Percentiles rank a stretch among this genome's conserved stretches.
Conservation (phyloP, 2,797 vertebrate species). For the Chaenodraco wilsoni region DNA sequence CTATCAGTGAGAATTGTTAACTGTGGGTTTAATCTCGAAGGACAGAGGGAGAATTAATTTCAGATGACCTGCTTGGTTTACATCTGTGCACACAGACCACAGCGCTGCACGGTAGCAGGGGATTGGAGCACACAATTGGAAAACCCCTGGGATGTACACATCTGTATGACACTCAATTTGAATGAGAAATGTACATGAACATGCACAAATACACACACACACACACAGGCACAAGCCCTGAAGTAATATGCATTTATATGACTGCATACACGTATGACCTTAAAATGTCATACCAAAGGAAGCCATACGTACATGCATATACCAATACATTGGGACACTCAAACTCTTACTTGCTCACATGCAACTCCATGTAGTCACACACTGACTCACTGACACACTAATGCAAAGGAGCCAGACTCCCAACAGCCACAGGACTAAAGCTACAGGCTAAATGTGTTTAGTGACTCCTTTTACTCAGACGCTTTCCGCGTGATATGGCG, state of each 20-base stretch:
- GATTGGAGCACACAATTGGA: conserved; percentile 28
- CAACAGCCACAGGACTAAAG: conserved; percentile 57
- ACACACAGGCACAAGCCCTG: background rate
- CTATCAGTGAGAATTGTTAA: conserved; percentile 46
- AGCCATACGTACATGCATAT: background rate
- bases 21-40: conserved; percentile 52
- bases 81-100: conserved; percentile 51
- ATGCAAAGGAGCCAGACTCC: conserved; percentile 37
- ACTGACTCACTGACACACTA: conserved; percentile 52
- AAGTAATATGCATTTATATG: conserved; percentile 47
- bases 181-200: conserved; percentile 39
- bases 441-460: conserved; percentile 73
- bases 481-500: conserved; percentile 73
- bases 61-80: conserved; percentile 75
- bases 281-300: conserved; percentile 33
- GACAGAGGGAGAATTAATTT: conserved; percentile 67
- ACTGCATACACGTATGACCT: conserved; percentile 11
- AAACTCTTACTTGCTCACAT: conserved; percentile 17
- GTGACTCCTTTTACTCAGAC: conserved; percentile 69
- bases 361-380: conserved; percentile 25
- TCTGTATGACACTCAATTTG: conserved; percentile 56
- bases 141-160: conserved; percentile 51
- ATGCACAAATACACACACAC: background rate
- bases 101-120: conserved; percentile 22
- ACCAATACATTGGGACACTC: background rate